These are phyloP conservation scores for Pollimyrus isidori DNA, from an alignment of 2,113 vertebrate genomes.

Conservation along the genomic window DNA sequence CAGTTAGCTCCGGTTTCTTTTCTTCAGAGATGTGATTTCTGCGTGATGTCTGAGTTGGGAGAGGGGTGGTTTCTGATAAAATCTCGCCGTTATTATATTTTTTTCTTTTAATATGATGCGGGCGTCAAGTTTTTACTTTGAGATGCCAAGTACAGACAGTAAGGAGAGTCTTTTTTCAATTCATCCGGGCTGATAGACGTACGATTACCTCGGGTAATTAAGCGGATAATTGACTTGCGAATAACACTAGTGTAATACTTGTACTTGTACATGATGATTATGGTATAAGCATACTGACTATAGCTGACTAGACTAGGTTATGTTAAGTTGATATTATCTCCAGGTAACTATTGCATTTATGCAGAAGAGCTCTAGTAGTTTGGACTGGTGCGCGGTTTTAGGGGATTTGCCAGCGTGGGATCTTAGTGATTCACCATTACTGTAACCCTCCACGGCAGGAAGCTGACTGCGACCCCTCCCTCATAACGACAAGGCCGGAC, in stretches of 20 bases:
- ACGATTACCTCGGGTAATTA: not conserved
- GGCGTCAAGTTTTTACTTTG: not conserved
- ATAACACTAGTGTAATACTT: not conserved
- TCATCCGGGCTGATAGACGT: not conserved
- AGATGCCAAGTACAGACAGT: not conserved
- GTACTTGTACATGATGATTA: not conserved
- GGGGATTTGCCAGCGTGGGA: not conserved
- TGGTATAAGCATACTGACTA: not conserved
- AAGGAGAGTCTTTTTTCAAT: not conserved
- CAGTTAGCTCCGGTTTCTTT: not conserved
- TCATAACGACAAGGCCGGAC: not conserved
- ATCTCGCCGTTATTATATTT: not conserved
- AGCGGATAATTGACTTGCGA: not conserved
- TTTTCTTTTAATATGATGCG: not conserved
- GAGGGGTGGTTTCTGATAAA: not conserved
- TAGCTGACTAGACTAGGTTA: not conserved
- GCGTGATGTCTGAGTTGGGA: not conserved
- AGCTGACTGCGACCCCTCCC: not conserved
- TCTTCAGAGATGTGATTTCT: not conserved
- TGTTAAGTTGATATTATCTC: not conserved
- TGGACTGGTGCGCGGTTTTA: not conserved
- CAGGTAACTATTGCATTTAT: not conserved
- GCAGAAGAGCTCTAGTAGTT: not conserved
- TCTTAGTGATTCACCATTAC: constrained; percentile 15
- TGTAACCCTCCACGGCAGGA: constrained; percentile 11